phyloP scores from a whole-genome alignment of 2,888 invertebrate genomes.

The Spatulosminthurus flaviceps region DNA sequence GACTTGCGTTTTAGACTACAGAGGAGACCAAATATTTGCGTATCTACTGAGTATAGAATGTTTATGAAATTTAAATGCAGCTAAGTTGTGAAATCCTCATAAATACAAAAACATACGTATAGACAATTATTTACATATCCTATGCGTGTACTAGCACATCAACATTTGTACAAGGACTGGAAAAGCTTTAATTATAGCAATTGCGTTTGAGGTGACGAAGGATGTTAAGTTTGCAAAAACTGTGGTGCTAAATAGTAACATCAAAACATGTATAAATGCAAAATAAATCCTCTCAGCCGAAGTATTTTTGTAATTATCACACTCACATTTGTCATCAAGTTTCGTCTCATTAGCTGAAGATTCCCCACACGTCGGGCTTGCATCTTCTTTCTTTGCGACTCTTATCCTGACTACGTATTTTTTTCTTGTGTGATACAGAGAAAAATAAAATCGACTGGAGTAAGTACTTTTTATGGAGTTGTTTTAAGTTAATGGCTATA shows the following conservation, averaged over 20 bases:
- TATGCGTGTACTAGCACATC: background rate
- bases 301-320: background rate
- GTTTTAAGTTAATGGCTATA: too few species aligned
- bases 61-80: too few species aligned
- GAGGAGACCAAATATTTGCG: background rate
- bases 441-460: too few species aligned
- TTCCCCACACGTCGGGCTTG: background rate
- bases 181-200: background rate
- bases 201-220: background rate
- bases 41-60: background rate
- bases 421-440: too few species aligned
- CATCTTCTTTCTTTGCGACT: too few species aligned
- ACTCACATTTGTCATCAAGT: background rate
- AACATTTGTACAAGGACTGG: background rate
- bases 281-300: background rate
- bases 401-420: too few species aligned
- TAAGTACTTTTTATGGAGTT: too few species aligned
- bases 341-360: constrained; percentile 1
- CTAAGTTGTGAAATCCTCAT: background rate
- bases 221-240: background rate
- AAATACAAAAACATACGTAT: background rate
- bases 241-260: background rate
- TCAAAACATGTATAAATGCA: background rate
- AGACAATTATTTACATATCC: background rate
- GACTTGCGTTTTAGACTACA: background rate